Conservation (phyloP, 2,888 invertebrate species). For the Oscheius sp. region DNA sequence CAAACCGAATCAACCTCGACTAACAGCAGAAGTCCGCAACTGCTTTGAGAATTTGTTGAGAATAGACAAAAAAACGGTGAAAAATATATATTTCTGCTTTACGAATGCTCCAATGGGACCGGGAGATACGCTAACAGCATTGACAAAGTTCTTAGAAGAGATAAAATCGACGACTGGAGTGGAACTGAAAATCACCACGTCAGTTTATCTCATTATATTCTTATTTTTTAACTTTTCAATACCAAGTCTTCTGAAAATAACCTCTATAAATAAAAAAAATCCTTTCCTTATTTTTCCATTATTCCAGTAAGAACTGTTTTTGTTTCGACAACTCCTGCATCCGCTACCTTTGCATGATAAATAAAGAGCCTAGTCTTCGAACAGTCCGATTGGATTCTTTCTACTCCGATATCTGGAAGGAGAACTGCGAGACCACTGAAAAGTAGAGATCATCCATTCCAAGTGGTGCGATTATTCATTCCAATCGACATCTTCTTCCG, state of each 20-base stretch:
- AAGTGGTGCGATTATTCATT: conserved; percentile 6
- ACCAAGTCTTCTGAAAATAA: too few species aligned
- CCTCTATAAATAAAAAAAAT: too few species aligned
- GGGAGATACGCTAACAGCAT: not conserved
- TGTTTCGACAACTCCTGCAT: conserved; percentile 8
- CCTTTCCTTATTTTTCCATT: too few species aligned
- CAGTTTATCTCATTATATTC: not conserved
- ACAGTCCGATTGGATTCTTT: too few species aligned
- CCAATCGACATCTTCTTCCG: not conserved
- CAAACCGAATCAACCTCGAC: conserved; percentile 39
- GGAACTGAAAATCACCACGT: not conserved
- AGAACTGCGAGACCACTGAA: too few species aligned
- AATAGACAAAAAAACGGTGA: conserved; percentile 39
- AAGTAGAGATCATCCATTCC: not conserved
- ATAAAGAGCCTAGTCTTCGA: too few species aligned
- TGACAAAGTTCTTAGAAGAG: not conserved
- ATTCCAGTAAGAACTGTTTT: not conserved
- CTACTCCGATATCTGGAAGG: too few species aligned
- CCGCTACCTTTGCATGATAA: not conserved
- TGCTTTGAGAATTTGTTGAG: conserved; percentile 51
- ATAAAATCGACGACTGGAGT: not conserved
- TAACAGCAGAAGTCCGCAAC: conserved; percentile 42
- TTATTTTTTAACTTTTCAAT: too few species aligned
- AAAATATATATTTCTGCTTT: conserved; percentile 57
- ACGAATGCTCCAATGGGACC: conserved; percentile 40